phyloP scores from a whole-genome alignment of 2,113 vertebrate species.

The Cavia aperea region DNA sequence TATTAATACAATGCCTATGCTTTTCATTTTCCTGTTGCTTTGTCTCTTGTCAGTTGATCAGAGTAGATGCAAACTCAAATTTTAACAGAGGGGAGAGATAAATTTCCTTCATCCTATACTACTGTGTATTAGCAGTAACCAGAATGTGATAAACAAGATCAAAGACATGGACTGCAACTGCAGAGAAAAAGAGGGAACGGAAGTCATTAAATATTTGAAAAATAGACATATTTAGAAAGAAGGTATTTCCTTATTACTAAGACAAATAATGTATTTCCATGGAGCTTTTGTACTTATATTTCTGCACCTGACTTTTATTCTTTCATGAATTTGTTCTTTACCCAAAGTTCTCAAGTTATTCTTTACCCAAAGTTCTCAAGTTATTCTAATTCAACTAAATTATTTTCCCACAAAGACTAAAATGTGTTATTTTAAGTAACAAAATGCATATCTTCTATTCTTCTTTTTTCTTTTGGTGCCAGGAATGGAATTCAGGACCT shows the following conservation, averaged over 20 bases:
- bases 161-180: neutral
- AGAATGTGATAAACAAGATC: neutral
- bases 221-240: neutral
- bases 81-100: neutral
- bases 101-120: too few relatives aligned
- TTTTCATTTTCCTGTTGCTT: neutral
- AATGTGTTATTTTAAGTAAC: neutral
- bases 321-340: neutral
- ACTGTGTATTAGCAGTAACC: neutral
- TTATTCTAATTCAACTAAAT: neutral
- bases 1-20: neutral
- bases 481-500: too few relatives aligned
- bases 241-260: neutral
- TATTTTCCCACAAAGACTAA: neutral
- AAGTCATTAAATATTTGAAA: neutral
- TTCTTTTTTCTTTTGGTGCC: too few relatives aligned
- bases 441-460: neutral
- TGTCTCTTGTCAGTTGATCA: neutral
- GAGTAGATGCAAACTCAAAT: neutral
- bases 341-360: neutral
- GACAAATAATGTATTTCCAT: neutral
- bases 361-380: neutral
- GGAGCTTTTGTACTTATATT: neutral
- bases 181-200: neutral
- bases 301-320: neutral